A percentile compares a stretch with the other conserved stretches of the same genome.
These are phyloP conservation scores for Homalodisca vitripennis DNA, from an alignment of 1,140 invertebrate genomes.

Conservation along the genomic window DNA sequence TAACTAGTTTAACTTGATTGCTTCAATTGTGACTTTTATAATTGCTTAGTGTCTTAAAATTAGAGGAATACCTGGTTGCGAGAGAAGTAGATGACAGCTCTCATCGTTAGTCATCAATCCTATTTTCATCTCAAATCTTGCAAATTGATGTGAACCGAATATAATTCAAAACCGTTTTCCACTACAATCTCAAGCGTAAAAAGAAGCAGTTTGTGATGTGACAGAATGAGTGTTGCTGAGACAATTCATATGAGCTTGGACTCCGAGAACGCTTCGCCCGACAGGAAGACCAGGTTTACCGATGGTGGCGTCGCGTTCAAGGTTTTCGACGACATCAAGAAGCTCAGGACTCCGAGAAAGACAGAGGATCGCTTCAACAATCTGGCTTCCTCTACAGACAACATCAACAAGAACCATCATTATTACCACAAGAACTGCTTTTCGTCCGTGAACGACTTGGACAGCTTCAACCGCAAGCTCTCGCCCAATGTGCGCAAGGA, in stretches of 20 bases:
- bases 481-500: conserved; percentile 29
- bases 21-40: too few relatives aligned
- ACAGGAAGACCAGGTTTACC: conserved; percentile 1
- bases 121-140: too few relatives aligned
- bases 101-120: too few relatives aligned
- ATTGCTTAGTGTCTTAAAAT: too few relatives aligned
- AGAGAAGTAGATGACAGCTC: too few relatives aligned
- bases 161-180: too few relatives aligned
- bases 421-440: conserved; percentile 31
- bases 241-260: neutral
- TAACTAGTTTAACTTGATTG: too few relatives aligned
- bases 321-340: conserved; percentile 37
- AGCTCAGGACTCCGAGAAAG: conserved; percentile 34
- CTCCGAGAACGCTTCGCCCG: neutral
- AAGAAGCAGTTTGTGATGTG: too few relatives aligned
- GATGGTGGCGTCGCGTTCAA: conserved; percentile 12
- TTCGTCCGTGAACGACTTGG: conserved; percentile 7
- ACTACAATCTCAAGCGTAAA: too few relatives aligned
- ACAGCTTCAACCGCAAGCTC: conserved; percentile 9
- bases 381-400: conserved; percentile 41
- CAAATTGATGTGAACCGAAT: too few relatives aligned
- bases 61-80: too few relatives aligned
- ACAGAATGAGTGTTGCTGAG: conserved; percentile 9
- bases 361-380: conserved; percentile 16
- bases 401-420: conserved; percentile 47